These are phyloP conservation scores for Laterallus jamaicensis DNA, from an alignment of 2,113 vertebrate genomes.

Conservation along the genomic window DNA sequence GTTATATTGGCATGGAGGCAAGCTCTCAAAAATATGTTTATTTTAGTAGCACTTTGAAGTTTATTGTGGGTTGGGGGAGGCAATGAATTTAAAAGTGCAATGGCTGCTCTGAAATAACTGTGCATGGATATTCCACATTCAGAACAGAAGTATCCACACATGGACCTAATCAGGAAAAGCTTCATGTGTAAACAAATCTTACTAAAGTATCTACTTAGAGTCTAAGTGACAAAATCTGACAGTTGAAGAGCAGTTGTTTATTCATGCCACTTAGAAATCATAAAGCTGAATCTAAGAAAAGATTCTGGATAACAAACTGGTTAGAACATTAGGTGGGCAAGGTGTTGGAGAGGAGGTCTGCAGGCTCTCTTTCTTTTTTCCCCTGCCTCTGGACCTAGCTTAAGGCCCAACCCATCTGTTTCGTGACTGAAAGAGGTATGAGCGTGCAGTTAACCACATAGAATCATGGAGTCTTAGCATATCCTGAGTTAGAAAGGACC, in stretches of 20 bases:
- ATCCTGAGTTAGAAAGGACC: too few species aligned
- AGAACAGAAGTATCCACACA: neutral
- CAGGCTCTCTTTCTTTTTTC: neutral
- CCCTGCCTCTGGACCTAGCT: neutral
- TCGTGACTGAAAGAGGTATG: neutral
- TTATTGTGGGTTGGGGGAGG: neutral
- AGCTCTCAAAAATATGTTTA: neutral
- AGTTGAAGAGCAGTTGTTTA: neutral
- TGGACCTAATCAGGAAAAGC: neutral
- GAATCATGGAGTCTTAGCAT: too few species aligned
- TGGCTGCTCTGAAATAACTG: neutral
- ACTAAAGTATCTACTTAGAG: neutral
- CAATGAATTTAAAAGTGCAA: neutral
- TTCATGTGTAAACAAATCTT: neutral
- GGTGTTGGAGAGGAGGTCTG: neutral
- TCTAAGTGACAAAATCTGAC: neutral
- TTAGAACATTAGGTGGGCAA: neutral
- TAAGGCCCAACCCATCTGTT: neutral
- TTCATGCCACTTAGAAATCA: neutral
- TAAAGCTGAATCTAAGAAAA: neutral
- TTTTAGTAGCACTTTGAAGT: neutral
- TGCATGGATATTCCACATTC: neutral
- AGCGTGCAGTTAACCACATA: neutral
- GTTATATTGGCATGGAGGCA: neutral
- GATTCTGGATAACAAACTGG: neutral